Percentiles rank a stretch among this genome's conserved stretches.
These are phyloP conservation scores for Rhadinocentrus ornatus DNA, from an alignment of 2,797 vertebrate species.

Conservation along the genomic window DNA sequence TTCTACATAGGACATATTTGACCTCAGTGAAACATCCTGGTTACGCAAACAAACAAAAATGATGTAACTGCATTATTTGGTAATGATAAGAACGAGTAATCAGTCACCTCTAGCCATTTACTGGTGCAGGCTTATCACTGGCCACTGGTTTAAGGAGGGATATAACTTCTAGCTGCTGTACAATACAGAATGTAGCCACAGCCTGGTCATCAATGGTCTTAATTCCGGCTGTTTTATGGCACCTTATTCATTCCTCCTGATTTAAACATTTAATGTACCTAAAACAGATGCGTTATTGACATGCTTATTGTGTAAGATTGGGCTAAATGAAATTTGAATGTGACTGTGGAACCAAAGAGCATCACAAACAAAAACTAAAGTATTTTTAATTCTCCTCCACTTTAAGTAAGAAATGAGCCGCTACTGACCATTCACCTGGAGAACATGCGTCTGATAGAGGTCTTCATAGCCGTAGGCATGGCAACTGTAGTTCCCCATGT, in stretches of 20 bases:
- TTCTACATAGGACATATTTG: too few relatives aligned
- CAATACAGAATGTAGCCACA: too few relatives aligned
- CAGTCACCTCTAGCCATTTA: too few relatives aligned
- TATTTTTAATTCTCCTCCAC: conserved; percentile 3
- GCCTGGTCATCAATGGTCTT: too few relatives aligned
- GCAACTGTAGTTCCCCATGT: conserved; percentile 98
- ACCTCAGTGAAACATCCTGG: too few relatives aligned
- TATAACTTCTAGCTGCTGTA: too few relatives aligned
- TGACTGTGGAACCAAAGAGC: background rate
- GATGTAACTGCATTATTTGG: too few relatives aligned
- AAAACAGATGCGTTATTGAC: background rate
- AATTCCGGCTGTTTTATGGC: too few relatives aligned
- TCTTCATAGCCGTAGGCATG: conserved; percentile 96
- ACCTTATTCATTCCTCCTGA: background rate
- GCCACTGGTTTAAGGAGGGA: too few relatives aligned
- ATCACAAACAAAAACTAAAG: conserved; percentile 7
- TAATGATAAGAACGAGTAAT: too few relatives aligned
- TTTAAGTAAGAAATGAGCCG: conserved; percentile 75
- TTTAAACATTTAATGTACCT: background rate
- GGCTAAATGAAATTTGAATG: background rate
- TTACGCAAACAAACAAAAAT: too few relatives aligned
- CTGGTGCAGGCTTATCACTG: too few relatives aligned
- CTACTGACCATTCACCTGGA: conserved; percentile 99
- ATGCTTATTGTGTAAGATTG: background rate
- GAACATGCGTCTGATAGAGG: conserved; percentile 94